Percentiles rank a stretch among this genome's conserved stretches.
phyloP scores from a whole-genome alignment of 2,888 invertebrate species.

The Platypus cylindrus region DNA sequence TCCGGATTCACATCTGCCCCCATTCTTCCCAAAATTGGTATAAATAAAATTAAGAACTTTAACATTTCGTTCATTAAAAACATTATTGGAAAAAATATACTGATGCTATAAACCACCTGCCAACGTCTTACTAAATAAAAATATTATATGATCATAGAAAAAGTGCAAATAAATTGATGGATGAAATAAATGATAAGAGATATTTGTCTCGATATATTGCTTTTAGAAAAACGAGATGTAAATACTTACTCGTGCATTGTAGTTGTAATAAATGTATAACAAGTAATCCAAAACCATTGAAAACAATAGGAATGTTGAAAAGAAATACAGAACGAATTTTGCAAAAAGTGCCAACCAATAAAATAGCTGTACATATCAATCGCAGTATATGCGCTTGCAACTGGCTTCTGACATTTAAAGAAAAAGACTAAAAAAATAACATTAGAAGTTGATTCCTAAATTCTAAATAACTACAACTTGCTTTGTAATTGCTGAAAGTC shows the following conservation, averaged over 20 bases:
- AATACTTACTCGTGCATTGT: conserved; percentile 7
- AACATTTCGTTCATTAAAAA: conserved; percentile 22
- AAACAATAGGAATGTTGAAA: conserved; percentile 27
- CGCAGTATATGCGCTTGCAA: conserved; percentile 26
- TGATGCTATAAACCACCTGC: conserved; percentile 25
- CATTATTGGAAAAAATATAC: conserved; percentile 23
- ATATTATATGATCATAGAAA: background rate
- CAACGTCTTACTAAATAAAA: conserved; percentile 23
- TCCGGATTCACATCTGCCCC: conserved; percentile 37
- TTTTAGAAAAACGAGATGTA: background rate
- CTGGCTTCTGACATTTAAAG: conserved; percentile 23
- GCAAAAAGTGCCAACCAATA: conserved; percentile 24
- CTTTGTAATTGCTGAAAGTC: conserved; percentile 17
- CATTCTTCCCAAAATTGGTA: conserved; percentile 37
- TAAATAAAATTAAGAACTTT: conserved; percentile 21
- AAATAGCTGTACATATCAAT: conserved; percentile 29
- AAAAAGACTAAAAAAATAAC: conserved; percentile 10
- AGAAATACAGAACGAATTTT: conserved; percentile 28
- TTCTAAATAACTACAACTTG: conserved; percentile 11
- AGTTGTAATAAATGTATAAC: conserved; percentile 18
- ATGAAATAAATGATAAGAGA: too few species aligned
- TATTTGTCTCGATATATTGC: too few species aligned
- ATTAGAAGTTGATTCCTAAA: too few species aligned
- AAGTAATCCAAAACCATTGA: conserved; percentile 26
- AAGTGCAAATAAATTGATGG: too few species aligned